These are phyloP conservation scores for Holothuria glaberrima DNA, from an alignment of 35 echinoderm and acorn worm species.

Conservation along the genomic window DNA sequence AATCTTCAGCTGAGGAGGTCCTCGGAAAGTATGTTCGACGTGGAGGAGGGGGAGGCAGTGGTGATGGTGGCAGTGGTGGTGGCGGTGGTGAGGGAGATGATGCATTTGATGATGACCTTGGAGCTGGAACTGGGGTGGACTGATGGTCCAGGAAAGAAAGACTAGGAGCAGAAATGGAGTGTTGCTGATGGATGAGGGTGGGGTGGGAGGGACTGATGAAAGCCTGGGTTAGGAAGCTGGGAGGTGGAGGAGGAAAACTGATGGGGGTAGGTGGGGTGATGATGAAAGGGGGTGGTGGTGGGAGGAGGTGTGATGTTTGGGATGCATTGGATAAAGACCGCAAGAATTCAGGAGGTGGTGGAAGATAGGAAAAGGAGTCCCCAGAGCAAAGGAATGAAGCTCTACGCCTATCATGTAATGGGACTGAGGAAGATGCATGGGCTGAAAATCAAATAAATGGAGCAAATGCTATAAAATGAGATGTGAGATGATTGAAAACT, in stretches of 20 bases:
- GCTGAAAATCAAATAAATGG: neutral
- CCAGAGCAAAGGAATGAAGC: neutral
- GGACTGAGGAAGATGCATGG: neutral
- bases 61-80: neutral
- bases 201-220: neutral
- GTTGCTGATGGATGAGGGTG: neutral
- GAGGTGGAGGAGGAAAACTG: neutral
- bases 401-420: neutral
- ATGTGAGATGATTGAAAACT: neutral
- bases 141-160: neutral
- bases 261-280: conserved; percentile 2
- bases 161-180: neutral
- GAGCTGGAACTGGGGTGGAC: conserved; percentile 10
- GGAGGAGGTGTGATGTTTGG: conserved; percentile 3
- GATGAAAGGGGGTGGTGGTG: conserved; percentile 14
- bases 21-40: neutral
- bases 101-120: neutral
- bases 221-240: neutral
- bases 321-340: conserved; percentile 37
- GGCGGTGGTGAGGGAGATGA: conserved; percentile 27
- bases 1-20: neutral
- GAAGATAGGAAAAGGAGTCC: conserved; percentile 3
- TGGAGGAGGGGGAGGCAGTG: neutral
- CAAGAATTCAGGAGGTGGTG: conserved; percentile 11
- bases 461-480: too few relatives aligned